Evolutionary conservation across 2,797 vertebrate genomes (phyloP).

Genomic region (Bovichtus diacanthus): DNA sequence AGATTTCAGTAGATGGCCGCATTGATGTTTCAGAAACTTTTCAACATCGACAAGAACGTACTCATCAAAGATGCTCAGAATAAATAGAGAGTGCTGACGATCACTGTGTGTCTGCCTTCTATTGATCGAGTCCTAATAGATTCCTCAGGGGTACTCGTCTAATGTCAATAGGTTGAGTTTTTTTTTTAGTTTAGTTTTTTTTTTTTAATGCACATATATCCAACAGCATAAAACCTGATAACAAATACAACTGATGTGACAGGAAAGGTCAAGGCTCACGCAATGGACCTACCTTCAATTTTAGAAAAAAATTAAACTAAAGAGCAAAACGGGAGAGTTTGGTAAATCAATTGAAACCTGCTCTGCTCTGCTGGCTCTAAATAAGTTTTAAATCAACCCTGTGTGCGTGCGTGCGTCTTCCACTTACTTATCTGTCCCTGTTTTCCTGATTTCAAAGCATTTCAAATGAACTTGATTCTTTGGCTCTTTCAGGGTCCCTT

Average conservation of each 20-base stretch:
- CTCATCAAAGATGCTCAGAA: background rate
- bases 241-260: background rate
- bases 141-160: background rate
- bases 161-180: background rate
- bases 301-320: no score
- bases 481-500: slow-evolving; percentile 89
- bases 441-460: background rate
- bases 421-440: background rate
- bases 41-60: background rate
- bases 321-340: no score
- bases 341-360: no score
- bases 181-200: background rate
- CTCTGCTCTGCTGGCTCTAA: background rate
- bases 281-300: background rate
- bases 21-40: background rate
- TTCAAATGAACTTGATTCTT: background rate
- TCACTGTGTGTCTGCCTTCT: background rate
- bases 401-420: background rate
- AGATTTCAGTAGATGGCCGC: background rate
- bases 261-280: background rate
- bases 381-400: background rate
- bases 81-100: background rate
- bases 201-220: background rate
- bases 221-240: background rate
- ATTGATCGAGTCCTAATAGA: background rate